Evolutionary conservation across 1,140 invertebrate species (phyloP).

Genomic region (Drosophila lacteicornis): DNA sequence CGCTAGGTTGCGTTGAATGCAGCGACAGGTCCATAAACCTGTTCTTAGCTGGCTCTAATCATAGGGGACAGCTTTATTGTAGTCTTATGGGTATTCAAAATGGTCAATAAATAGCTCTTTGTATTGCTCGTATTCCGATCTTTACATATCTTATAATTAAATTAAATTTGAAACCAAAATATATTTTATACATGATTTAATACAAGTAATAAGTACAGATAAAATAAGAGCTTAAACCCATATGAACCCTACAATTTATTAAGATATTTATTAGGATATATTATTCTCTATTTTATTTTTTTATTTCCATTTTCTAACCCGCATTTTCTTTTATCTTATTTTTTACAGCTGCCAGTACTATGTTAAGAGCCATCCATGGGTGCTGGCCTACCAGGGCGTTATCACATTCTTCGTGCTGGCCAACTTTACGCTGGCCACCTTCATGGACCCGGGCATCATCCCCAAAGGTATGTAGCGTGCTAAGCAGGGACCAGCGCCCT

Average conservation of each 20-base stretch:
- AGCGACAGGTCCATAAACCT: neutral
- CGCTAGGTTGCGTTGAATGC: neutral
- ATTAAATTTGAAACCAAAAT: no score
- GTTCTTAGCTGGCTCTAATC: constrained; percentile 1
- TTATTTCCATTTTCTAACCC: no score
- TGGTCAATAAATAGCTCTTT: neutral
- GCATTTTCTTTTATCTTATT: constrained; percentile 1
- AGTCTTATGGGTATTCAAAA: no score
- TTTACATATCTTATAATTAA: no score
- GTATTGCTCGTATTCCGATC: neutral
- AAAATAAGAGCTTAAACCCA: no score
- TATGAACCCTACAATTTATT: no score
- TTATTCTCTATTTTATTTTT: no score
- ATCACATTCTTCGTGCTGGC: constrained; percentile 98
- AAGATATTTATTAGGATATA: no score
- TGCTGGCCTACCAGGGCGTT: constrained; percentile 96
- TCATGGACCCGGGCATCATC: constrained; percentile 99
- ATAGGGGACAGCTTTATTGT: neutral
- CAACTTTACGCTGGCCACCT: constrained; percentile 99
- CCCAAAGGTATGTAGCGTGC: constrained; percentile 93
- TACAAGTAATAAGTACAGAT: no score
- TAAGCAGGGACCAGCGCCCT: constrained; percentile 49
- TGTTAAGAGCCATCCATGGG: constrained; percentile 92
- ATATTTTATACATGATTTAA: no score
- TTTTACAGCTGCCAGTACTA: constrained; percentile 94